phyloP scores from a whole-genome alignment of 1,140 invertebrate genomes.

The Drosophila grimshawi region DNA sequence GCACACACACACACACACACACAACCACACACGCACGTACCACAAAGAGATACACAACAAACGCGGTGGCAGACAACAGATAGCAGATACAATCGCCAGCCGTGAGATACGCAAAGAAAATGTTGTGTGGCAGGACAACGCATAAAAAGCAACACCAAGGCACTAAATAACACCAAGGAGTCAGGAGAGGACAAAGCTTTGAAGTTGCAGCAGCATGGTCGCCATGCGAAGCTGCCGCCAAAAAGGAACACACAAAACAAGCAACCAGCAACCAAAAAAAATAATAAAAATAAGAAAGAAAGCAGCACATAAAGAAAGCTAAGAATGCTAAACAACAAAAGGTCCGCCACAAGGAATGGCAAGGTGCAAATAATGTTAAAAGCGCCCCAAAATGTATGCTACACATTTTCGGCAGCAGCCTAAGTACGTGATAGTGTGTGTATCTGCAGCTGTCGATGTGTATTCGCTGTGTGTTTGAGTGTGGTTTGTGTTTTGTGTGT shows the following conservation, averaged over 20 bases:
- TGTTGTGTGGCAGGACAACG: slow-evolving; percentile 52
- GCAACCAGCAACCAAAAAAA: neutral
- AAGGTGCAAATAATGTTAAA: slow-evolving; percentile 80
- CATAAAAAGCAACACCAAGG: slow-evolving; percentile 52
- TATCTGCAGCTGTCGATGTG: slow-evolving; percentile 35
- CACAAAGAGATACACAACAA: slow-evolving; percentile 42
- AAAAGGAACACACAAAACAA: slow-evolving; percentile 50
- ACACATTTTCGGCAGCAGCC: slow-evolving; percentile 72
- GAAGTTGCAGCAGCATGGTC: slow-evolving; percentile 58
- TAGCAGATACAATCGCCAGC: slow-evolving; percentile 53
- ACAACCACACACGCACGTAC: neutral
- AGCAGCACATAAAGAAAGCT: slow-evolving; percentile 36
- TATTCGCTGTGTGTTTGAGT: slow-evolving; percentile 6
- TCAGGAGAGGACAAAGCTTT: slow-evolving; percentile 51
- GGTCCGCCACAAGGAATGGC: slow-evolving; percentile 47
- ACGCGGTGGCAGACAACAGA: slow-evolving; percentile 22
- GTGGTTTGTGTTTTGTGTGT: slow-evolving; percentile 37
- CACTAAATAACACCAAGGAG: slow-evolving; percentile 61
- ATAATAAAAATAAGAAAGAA: slow-evolving; percentile 3
- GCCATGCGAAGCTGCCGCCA: slow-evolving; percentile 32
- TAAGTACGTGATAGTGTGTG: slow-evolving; percentile 53
- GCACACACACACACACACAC: slow-evolving; percentile 31
- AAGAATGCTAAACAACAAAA: slow-evolving; percentile 57
- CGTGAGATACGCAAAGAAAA: slow-evolving; percentile 49
- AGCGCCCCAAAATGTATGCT: slow-evolving; percentile 69